Percentiles rank a stretch among this genome's conserved stretches.
Conservation (phyloP, 2,888 invertebrate genomes). For the Theristus sp. region DNA sequence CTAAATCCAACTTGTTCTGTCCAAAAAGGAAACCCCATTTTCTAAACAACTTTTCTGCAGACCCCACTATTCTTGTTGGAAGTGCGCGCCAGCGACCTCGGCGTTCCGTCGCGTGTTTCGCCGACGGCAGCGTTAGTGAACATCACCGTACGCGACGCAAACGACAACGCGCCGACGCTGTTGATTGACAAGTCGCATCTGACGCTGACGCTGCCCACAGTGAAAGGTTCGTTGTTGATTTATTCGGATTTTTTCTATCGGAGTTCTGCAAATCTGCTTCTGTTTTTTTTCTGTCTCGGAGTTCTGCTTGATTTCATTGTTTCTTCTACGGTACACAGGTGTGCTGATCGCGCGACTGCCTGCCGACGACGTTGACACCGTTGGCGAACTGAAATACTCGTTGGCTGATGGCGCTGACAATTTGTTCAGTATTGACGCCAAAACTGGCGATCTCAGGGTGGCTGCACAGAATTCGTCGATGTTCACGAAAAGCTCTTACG, state of each 20-base stretch:
- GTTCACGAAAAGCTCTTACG: not conserved
- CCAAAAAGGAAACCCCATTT: no score
- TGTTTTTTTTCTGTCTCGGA: no score
- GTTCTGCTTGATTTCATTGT: no score
- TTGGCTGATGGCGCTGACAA: constrained; percentile 3
- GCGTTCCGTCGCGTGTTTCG: constrained; percentile 59
- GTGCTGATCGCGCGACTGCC: constrained; percentile 22
- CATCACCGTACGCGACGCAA: constrained; percentile 58
- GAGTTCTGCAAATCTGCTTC: no score
- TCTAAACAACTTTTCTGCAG: no score
- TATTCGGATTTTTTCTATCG: not conserved
- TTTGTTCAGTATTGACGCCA: constrained; percentile 52
- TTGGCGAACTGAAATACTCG: constrained; percentile 12
- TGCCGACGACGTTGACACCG: constrained; percentile 30
- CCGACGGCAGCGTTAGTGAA: constrained; percentile 57
- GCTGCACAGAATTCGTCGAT: constrained; percentile 33
- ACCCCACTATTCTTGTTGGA: constrained; percentile 51
- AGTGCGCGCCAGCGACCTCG: constrained; percentile 45
- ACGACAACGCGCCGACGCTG: constrained; percentile 74
- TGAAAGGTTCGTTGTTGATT: constrained; percentile 51
- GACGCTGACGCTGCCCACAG: constrained; percentile 45
- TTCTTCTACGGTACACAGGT: constrained; percentile 10
- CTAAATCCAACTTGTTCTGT: no score
- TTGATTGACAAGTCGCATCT: constrained; percentile 57
- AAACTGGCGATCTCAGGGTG: constrained; percentile 61